A percentile compares a stretch with the other conserved stretches of the same genome.
Evolutionary conservation across 2,888 invertebrate species (phyloP).

Genomic region (Hypolimnas misippus): DNA sequence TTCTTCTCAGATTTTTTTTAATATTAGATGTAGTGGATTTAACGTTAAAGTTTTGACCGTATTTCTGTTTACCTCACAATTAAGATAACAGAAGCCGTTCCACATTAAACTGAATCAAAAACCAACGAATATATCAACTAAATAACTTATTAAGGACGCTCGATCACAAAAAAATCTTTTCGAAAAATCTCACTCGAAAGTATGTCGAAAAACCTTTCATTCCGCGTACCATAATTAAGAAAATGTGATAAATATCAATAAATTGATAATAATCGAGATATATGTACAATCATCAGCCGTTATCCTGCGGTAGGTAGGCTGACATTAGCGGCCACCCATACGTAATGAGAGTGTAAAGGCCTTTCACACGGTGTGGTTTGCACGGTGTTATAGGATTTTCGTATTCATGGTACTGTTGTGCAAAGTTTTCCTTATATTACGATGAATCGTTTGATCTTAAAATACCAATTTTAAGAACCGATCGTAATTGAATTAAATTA

Average conservation of each 20-base stretch:
- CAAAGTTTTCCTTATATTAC: slow-evolving; percentile 13
- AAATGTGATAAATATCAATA: slow-evolving; percentile 42
- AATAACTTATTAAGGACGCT: background rate
- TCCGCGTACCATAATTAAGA: slow-evolving; percentile 21
- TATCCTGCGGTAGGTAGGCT: slow-evolving; percentile 45
- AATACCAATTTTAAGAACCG: too few species aligned
- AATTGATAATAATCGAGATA: slow-evolving; percentile 33
- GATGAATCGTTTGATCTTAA: background rate
- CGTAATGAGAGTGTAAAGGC: slow-evolving; percentile 48
- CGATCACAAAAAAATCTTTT: too few species aligned
- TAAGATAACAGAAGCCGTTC: background rate
- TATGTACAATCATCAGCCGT: slow-evolving; percentile 18
- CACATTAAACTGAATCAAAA: background rate
- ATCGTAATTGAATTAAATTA: too few species aligned
- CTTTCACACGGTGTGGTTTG: slow-evolving; percentile 39
- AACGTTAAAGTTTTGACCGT: background rate
- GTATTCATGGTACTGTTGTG: background rate
- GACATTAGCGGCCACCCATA: slow-evolving; percentile 65
- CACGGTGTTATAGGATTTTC: background rate
- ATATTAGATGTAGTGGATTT: too few species aligned
- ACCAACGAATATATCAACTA: background rate
- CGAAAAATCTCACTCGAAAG: too few species aligned
- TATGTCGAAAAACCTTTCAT: slow-evolving; percentile 6
- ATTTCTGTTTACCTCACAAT: background rate
- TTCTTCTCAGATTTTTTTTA: too few species aligned